phyloP scores from a whole-genome alignment of 2,888 invertebrate genomes.

The Cancer borealis region DNA sequence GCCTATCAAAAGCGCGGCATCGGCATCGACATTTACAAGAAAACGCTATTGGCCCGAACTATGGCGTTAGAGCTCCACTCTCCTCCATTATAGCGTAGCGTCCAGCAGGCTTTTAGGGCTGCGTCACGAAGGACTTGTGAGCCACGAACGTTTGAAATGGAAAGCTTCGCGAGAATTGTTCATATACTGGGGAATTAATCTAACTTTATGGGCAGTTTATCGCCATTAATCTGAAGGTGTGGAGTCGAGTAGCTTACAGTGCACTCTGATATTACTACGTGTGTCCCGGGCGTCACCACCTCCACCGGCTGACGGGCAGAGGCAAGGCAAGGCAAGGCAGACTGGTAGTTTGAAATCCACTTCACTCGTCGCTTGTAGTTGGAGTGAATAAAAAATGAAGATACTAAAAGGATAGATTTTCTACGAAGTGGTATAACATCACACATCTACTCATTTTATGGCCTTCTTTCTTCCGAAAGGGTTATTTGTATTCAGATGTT shows the following conservation, averaged over 20 bases:
- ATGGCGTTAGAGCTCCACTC: too few species aligned
- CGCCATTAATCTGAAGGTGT: background rate
- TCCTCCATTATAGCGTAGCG: background rate
- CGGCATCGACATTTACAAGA: too few species aligned
- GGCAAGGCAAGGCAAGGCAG: too few species aligned
- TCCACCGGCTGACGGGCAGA: background rate
- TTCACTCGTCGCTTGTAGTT: background rate
- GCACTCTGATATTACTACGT: background rate
- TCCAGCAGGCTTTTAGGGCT: background rate
- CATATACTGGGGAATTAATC: background rate
- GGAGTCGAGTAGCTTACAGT: background rate
- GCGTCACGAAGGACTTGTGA: background rate
- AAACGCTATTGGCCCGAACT: too few species aligned
- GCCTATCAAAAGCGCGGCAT: too few species aligned
- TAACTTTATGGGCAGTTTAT: constrained; percentile 20
- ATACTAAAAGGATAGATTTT: too few species aligned
- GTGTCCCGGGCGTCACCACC: background rate
- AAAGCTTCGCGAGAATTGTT: background rate
- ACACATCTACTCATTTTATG: too few species aligned
- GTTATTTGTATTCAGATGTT: too few species aligned
- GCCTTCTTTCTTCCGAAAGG: too few species aligned
- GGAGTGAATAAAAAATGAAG: background rate
- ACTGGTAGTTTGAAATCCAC: background rate
- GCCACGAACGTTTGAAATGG: background rate
- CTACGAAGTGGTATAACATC: too few species aligned